phyloP scores from a whole-genome alignment of 2,113 vertebrate genomes.

The Brienomyrus brachyistius region DNA sequence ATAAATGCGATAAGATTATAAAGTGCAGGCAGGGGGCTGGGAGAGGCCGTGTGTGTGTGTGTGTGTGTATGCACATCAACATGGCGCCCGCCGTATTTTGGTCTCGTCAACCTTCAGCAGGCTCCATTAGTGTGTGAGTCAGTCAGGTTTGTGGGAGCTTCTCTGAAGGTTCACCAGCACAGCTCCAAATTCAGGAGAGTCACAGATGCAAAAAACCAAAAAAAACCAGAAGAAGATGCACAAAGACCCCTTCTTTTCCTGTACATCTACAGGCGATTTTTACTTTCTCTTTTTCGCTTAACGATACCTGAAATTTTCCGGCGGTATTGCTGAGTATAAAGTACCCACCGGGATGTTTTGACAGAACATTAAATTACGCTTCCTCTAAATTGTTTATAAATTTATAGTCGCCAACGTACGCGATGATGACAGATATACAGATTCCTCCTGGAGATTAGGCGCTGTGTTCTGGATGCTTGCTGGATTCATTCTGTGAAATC shows the following conservation, averaged over 20 bases:
- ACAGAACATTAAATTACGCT: neutral
- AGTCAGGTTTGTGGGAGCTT: neutral
- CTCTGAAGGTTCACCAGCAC: neutral
- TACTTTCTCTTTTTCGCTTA: neutral
- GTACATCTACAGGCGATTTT: neutral
- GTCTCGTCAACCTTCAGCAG: neutral
- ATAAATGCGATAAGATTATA: neutral
- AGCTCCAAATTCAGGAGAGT: neutral
- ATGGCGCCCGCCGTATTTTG: neutral
- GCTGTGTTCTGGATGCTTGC: neutral
- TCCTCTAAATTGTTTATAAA: neutral
- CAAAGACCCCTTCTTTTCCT: neutral
- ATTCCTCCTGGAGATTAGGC: neutral
- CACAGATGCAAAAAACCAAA: neutral
- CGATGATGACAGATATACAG: neutral
- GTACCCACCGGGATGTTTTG: neutral
- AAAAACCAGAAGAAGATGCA: neutral
- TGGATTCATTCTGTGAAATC: neutral
- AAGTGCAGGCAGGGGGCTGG: neutral
- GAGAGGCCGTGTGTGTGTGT: neutral
- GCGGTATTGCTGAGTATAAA: neutral
- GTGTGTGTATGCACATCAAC: neutral
- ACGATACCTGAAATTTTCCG: neutral
- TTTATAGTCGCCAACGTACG: neutral
- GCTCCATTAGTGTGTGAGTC: neutral